These are phyloP conservation scores for Anthopleura sola DNA, from an alignment of 64 coral and sea anemone genomes.

Conservation along the genomic window DNA sequence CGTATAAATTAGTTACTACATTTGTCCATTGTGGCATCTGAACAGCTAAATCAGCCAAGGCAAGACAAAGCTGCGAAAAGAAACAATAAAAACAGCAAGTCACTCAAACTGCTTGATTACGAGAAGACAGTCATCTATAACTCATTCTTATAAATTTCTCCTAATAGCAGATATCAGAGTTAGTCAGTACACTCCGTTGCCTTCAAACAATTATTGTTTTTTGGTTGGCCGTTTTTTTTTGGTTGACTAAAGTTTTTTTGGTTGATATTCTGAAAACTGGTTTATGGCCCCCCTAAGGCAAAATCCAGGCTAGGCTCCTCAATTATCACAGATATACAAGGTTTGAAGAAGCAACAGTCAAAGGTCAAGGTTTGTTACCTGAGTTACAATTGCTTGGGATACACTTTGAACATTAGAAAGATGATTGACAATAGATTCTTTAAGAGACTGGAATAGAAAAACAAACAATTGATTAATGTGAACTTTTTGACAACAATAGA, in stretches of 20 bases:
- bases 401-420: conserved; percentile 43
- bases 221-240: too few species aligned
- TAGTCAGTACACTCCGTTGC: too few species aligned
- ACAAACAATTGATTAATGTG: background rate
- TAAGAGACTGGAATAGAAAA: conserved; percentile 53
- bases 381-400: conserved; percentile 83
- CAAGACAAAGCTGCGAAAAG: conserved; percentile 64
- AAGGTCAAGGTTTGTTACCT: conserved; percentile 26
- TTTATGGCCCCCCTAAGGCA: too few species aligned
- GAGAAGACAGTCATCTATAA: too few species aligned
- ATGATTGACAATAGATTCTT: conserved; percentile 65
- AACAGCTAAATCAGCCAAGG: conserved; percentile 93
- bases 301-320: too few species aligned
- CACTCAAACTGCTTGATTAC: background rate
- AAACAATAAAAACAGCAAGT: background rate
- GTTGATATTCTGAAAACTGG: too few species aligned
- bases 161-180: too few species aligned
- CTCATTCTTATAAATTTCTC: too few species aligned
- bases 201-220: too few species aligned
- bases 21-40: conserved; percentile 98
- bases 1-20: conserved; percentile 66
- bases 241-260: too few species aligned
- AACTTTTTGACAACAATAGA: background rate
- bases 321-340: too few species aligned
- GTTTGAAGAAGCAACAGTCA: background rate